Percentiles rank a stretch among this genome's conserved stretches.
Conservation (phyloP, 2,888 invertebrate species). For the Abrostola tripartita region DNA sequence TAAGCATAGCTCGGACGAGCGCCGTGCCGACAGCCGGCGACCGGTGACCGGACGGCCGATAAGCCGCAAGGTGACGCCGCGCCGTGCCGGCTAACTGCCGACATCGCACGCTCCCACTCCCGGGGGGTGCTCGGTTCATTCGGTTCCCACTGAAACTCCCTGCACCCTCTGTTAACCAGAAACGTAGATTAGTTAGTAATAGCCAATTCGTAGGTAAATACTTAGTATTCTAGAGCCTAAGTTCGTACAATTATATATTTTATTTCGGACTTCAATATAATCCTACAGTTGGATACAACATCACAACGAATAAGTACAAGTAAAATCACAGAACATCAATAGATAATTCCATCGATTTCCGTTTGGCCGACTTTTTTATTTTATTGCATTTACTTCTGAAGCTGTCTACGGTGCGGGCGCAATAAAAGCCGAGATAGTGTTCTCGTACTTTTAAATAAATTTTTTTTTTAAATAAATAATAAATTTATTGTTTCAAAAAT, state of each 20-base stretch:
- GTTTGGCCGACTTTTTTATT: constrained; percentile 65
- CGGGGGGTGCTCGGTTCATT: constrained; percentile 63
- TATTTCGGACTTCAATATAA: background rate
- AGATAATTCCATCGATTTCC: constrained; percentile 62
- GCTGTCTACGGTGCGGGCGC: constrained; percentile 72
- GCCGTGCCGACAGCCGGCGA: constrained; percentile 58
- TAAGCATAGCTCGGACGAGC: constrained; percentile 54
- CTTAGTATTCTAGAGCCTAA: constrained; percentile 14
- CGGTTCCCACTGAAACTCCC: constrained; percentile 61
- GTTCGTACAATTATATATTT: constrained; percentile 13
- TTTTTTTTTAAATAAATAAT: too few species aligned
- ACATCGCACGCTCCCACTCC: constrained; percentile 59
- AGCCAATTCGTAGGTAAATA: constrained; percentile 52
- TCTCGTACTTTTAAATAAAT: too few species aligned
- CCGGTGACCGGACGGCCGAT: constrained; percentile 74
- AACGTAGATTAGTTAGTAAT: constrained; percentile 70
- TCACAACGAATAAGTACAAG: constrained; percentile 25
- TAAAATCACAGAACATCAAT: constrained; percentile 44
- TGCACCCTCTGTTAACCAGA: constrained; percentile 60
- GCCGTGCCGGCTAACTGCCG: constrained; percentile 70
- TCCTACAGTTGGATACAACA: background rate
- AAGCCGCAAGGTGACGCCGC: constrained; percentile 79
- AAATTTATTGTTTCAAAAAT: too few species aligned
- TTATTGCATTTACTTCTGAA: constrained; percentile 74
- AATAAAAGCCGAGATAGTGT: constrained; percentile 85